Base-by-base conservation (phyloP, 1,140 invertebrate species). In the Drosophila pachea region DNA sequence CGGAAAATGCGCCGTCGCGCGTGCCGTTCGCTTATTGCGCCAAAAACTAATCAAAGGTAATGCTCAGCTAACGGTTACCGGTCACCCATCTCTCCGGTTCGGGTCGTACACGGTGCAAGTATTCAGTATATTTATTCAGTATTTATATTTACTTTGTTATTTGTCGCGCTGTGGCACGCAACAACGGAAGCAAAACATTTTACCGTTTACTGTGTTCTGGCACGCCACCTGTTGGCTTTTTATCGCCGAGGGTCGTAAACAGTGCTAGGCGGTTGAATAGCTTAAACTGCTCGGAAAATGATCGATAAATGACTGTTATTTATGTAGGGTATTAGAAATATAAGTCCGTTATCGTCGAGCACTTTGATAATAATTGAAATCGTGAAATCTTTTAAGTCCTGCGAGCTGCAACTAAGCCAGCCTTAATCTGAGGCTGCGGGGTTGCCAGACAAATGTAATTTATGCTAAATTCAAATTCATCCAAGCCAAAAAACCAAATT, bases 91-190 rank as follows among this genome's bases (percentile, higher is more conserved):
- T 11, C 8, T 42, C 6, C 32, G 22, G 22, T 22, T 22, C 22
- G 22, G 22, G 22, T 22, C 22, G 22, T 40, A 29, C 2, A 11
- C n/a, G 11, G 5, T 42, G 12, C 11, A 42, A 12, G 12, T 42
- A 40, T n/a, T 5, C 33, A 7, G 11, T 11, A n/a, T 40, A n/a
- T 12, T 40, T n/a, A 11, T 42, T 6, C 40, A 42, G 5, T 6
- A 43, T 43, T 43, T 43, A 14, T 22, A 22, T 22, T 22, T 22
- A 22, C 22, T 56, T 56, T 33, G 12, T 77, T 59, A 83, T 83
- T 83, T 79, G 77, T 79, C 40, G 69, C 16, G 38, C 31, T 49
- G 29, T 33, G 49, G 52, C 78, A 81, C 74, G 78, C 78, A 52
- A 74, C 9, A 40, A 14, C 12, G n/a, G 35, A 22, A 16, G 12